phyloP scores from a whole-genome alignment of 2,113 vertebrate species.

The Orycteropus afer region DNA sequence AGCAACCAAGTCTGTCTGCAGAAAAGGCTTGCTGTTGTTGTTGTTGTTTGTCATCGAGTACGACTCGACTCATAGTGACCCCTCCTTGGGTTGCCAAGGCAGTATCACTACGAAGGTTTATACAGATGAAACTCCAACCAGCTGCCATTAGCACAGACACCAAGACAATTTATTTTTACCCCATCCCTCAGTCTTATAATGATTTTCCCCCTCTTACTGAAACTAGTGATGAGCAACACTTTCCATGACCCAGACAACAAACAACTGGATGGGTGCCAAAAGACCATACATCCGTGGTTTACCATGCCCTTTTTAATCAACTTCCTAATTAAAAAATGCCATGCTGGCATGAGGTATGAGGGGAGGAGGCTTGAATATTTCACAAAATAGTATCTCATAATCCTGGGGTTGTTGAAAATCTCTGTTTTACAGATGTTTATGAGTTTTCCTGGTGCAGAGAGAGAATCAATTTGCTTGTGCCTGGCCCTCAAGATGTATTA shows the following conservation, averaged over 20 bases:
- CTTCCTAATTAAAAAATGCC: conserved; percentile 84
- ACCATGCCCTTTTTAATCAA: conserved; percentile 79
- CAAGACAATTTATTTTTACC: neutral
- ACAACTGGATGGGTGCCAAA: conserved; percentile 67
- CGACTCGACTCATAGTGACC: no score
- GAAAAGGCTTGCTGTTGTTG: neutral
- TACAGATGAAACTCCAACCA: neutral
- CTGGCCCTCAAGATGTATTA: conserved; percentile 79
- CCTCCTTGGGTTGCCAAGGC: no score
- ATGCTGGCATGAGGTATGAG: conserved; percentile 73
- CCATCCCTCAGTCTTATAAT: neutral
- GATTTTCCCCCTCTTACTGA: conserved; percentile 17
- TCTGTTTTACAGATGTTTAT: conserved; percentile 79
- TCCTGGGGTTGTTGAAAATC: conserved; percentile 68
- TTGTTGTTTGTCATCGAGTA: no score
- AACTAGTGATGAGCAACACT: conserved; percentile 58
- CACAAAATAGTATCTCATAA: conserved; percentile 58
- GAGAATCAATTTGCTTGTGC: conserved; percentile 81
- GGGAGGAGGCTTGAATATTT: conserved; percentile 61
- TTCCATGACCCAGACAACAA: conserved; percentile 61
- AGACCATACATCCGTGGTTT: conserved; percentile 57
- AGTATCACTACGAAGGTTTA: no score
- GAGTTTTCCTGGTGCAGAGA: conserved; percentile 78
- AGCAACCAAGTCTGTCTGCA: neutral
- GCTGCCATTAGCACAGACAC: neutral